Conservation (phyloP, 1,140 invertebrate genomes). For the Lerema accius region DNA sequence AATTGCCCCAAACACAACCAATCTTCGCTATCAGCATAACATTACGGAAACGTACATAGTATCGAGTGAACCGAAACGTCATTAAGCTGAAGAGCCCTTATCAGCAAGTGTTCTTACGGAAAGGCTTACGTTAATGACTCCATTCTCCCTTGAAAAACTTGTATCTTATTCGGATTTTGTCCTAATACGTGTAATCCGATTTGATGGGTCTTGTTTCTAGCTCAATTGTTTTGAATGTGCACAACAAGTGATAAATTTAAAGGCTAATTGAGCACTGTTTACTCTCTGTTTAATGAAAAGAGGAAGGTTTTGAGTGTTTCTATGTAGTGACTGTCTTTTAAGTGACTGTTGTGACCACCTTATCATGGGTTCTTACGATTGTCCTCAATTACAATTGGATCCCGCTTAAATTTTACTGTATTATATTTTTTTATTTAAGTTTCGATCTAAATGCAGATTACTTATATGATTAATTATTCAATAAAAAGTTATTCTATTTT, state of each 20-base stretch:
- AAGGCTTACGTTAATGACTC: constrained; percentile 43
- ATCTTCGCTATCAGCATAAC: constrained; percentile 23
- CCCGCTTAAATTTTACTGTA: no score
- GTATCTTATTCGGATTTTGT: constrained; percentile 26
- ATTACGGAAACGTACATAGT: constrained; percentile 37
- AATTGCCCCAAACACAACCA: constrained; percentile 26
- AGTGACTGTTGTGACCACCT: no score
- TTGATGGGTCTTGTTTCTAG: constrained; percentile 17
- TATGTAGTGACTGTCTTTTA: no score
- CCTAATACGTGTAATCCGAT: constrained; percentile 28
- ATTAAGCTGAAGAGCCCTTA: constrained; percentile 43
- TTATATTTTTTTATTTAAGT: no score
- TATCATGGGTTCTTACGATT: no score
- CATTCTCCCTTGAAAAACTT: constrained; percentile 37
- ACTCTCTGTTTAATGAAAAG: no score
- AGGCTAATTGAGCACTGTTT: no score
- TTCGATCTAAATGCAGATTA: no score
- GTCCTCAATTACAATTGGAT: no score
- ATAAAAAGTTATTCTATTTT: no score
- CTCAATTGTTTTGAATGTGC: constrained; percentile 26
- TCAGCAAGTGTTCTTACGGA: constrained; percentile 44
- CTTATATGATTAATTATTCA: no score
- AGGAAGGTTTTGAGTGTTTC: no score
- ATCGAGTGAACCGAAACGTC: constrained; percentile 44
- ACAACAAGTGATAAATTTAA: constrained; percentile 22